phyloP scores from a whole-genome alignment of 2,888 invertebrate genomes.

The Pegoplata infirma region DNA sequence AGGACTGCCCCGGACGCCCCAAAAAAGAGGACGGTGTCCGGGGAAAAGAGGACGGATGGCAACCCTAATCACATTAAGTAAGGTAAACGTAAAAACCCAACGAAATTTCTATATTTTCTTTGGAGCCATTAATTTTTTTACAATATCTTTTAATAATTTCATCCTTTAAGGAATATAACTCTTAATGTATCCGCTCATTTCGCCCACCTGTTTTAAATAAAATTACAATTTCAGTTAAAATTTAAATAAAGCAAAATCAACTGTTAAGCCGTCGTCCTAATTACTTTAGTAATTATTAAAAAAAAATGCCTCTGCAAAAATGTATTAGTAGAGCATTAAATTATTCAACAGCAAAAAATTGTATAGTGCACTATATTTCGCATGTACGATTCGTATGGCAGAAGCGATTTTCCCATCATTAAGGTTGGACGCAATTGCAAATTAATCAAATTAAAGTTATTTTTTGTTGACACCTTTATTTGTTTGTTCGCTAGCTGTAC shows the following conservation, averaged over 20 bases:
- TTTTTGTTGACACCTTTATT: constrained; percentile 64
- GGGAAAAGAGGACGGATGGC: too few relatives aligned
- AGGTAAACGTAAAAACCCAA: too few relatives aligned
- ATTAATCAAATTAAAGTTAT: constrained; percentile 74
- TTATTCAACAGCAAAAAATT: background rate
- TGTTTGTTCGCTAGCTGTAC: constrained; percentile 24
- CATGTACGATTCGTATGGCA: constrained; percentile 43
- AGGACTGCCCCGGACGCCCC: too few relatives aligned
- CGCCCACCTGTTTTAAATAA: constrained; percentile 14
- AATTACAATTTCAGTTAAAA: constrained; percentile 15
- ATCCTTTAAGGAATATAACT: background rate
- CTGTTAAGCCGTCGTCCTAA: constrained; percentile 55
- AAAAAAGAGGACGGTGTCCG: too few relatives aligned
- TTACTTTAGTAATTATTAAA: constrained; percentile 64
- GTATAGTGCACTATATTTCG: constrained; percentile 39
- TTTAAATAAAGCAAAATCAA: constrained; percentile 45
- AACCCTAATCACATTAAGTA: too few relatives aligned
- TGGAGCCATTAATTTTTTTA: too few relatives aligned
- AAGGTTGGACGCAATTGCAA: constrained; percentile 67
- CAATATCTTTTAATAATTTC: too few relatives aligned
- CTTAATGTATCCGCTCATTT: background rate
- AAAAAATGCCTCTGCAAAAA: constrained; percentile 35
- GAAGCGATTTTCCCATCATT: constrained; percentile 73
- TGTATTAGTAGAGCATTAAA: constrained; percentile 18
- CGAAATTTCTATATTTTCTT: too few relatives aligned